Evolutionary conservation across 2,888 invertebrate species (phyloP).

Genomic region (Athrips mouffetella): DNA sequence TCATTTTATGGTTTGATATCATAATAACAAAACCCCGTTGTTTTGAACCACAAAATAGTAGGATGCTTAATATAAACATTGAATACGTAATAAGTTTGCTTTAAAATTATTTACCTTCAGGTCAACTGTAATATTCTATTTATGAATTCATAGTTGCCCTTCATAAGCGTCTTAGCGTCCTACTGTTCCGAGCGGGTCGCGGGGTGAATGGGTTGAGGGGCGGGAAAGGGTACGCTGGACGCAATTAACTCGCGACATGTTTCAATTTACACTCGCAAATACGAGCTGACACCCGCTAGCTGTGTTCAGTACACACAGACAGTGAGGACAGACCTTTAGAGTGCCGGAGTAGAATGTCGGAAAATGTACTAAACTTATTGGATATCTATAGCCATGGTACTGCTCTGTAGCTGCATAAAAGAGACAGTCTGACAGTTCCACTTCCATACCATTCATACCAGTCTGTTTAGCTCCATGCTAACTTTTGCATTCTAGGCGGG

Average conservation of each 20-base stretch:
- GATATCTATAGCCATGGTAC: no score
- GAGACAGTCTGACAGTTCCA: no score
- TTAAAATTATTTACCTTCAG: no score
- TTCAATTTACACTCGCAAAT: conserved; percentile 76
- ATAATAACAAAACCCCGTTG: no score
- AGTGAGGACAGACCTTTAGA: not conserved
- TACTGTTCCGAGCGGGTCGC: conserved; percentile 31
- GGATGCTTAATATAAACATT: no score
- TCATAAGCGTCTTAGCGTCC: conserved; percentile 3
- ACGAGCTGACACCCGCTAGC: conserved; percentile 19
- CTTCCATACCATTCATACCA: not conserved
- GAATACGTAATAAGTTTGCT: no score
- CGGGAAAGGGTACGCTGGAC: no score
- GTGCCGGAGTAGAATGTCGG: no score
- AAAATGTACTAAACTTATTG: no score
- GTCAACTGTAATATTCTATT: no score
- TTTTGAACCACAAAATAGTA: no score
- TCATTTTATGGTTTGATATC: not conserved
- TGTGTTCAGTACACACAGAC: not conserved
- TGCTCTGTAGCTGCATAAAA: not conserved
- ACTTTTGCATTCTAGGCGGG: conserved; percentile 6
- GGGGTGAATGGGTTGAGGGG: conserved; percentile 43
- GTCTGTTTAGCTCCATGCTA: not conserved
- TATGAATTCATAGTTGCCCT: conserved; percentile 7
- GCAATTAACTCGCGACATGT: conserved; percentile 73